Evolutionary conservation across 2,797 vertebrate genomes (phyloP).

Genomic region (Peromyscus attwateri): DNA sequence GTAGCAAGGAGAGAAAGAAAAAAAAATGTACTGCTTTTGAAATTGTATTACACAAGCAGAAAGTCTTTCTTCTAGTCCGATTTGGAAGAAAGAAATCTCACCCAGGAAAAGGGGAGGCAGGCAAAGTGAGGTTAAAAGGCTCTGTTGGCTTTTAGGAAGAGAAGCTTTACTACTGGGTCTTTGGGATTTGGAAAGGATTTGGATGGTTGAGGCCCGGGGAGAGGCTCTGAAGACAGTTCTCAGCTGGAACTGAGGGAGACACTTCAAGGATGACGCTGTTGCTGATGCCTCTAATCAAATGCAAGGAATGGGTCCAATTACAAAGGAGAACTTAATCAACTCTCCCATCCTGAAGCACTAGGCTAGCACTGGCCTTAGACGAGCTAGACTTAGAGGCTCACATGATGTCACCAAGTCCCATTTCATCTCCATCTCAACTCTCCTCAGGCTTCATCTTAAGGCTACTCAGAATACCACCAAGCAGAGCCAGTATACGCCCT

Average conservation of each 20-base stretch:
- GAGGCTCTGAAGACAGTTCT: background rate
- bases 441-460: background rate
- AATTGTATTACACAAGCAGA: background rate
- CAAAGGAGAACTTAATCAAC: background rate
- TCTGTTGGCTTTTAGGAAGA: background rate
- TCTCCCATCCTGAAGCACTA: background rate
- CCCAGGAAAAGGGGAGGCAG: background rate
- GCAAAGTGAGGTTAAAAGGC: background rate
- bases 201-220: background rate
- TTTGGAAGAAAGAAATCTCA: background rate
- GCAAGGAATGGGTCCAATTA: background rate
- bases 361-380: background rate
- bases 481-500: background rate
- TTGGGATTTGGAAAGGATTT: conserved; percentile 11
- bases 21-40: conserved; percentile 4
- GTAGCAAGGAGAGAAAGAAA: background rate
- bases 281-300: background rate
- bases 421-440: background rate
- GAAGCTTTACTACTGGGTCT: background rate
- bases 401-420: background rate
- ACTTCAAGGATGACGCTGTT: background rate
- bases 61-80: conserved; percentile 13
- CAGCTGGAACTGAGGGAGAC: background rate
- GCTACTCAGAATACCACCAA: background rate
- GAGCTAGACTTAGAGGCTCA: background rate